Percentiles rank a stretch among this genome's conserved stretches.
These are phyloP conservation scores for Piaya cayana DNA, from an alignment of 2,113 vertebrate species.

Conservation along the genomic window DNA sequence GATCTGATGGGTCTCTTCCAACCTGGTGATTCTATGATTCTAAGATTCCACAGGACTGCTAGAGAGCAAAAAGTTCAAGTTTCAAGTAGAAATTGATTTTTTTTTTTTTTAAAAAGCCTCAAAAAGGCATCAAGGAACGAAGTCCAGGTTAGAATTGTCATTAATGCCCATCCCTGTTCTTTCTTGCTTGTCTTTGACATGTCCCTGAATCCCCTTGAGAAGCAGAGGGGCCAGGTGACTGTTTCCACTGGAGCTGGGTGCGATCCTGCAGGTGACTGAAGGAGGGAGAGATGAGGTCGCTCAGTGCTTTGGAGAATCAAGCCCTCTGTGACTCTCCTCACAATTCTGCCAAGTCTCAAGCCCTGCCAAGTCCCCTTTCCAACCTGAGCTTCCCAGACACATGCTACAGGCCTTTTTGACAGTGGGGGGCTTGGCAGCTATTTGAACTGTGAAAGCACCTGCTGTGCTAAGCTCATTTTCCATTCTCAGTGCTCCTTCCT, in stretches of 20 bases:
- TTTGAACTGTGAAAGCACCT: slow-evolving; percentile 55
- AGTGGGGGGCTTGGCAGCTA: slow-evolving; percentile 46
- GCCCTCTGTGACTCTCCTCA: not conserved
- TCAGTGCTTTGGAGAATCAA: not conserved
- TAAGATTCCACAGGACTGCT: not conserved
- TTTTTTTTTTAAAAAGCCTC: not conserved
- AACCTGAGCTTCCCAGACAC: slow-evolving; percentile 1
- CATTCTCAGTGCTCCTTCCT: slow-evolving; percentile 43
- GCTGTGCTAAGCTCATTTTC: slow-evolving; percentile 59
- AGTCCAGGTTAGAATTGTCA: not conserved
- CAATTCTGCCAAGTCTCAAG: not conserved
- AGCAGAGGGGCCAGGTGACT: not conserved
- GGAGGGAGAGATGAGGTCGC: not conserved
- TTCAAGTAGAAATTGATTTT: not conserved
- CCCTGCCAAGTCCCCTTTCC: slow-evolving; percentile 23
- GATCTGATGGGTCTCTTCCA: too few species aligned
- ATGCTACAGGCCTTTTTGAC: slow-evolving; percentile 47
- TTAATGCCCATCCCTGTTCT: not conserved
- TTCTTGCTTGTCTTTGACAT: not conserved
- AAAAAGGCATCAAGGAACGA: not conserved
- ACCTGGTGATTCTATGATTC: too few species aligned
- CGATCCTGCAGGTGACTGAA: not conserved
- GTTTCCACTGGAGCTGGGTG: not conserved
- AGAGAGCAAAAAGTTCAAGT: not conserved
- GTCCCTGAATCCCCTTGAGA: not conserved